Percentiles rank a stretch among this genome's conserved stretches.
Evolutionary conservation across 2,888 invertebrate species (phyloP).

Genomic region (Zaprionus bogoriensis): DNA sequence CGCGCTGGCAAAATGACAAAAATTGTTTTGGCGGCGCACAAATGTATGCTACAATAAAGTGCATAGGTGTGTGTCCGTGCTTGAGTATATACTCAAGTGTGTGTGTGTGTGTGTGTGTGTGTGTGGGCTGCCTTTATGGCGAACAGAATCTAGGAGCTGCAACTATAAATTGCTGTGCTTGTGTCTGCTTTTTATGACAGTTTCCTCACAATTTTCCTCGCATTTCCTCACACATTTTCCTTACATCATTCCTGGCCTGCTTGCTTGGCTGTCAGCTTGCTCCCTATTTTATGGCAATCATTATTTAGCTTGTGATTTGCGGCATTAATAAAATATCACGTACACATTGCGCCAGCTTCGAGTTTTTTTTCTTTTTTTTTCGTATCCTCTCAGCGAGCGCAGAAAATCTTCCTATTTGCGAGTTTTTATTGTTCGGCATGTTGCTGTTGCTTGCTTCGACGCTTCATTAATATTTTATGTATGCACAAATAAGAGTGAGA

Average conservation of each 20-base stretch:
- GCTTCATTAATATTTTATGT: slow-evolving; percentile 32
- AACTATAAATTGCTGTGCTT: slow-evolving; percentile 23
- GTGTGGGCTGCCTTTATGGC: slow-evolving; percentile 2
- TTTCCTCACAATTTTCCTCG: slow-evolving; percentile 1
- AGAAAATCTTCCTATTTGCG: slow-evolving; percentile 6
- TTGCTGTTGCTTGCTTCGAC: background rate
- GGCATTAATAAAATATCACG: slow-evolving; percentile 65
- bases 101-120: background rate
- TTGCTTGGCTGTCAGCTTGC: slow-evolving; percentile 8
- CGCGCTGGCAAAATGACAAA: slow-evolving; percentile 59
- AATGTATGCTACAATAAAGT: slow-evolving; percentile 46
- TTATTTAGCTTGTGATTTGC: slow-evolving; percentile 50
- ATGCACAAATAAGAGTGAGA: slow-evolving; percentile 3
- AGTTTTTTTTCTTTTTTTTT: no score
- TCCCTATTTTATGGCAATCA: slow-evolving; percentile 24
- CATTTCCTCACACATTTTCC: slow-evolving; percentile 6
- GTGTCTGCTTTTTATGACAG: slow-evolving; percentile 22
- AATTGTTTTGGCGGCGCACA: slow-evolving; percentile 28
- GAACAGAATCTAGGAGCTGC: slow-evolving; percentile 26
- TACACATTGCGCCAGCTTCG: slow-evolving; percentile 33
- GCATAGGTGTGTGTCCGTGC: background rate
- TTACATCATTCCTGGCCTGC: background rate
- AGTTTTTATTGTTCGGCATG: slow-evolving; percentile 11
- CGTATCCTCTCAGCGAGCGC: no score
- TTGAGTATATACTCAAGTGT: background rate